Evolutionary conservation across 2,888 invertebrate species (phyloP).

Genomic region (Torymus auratus): DNA sequence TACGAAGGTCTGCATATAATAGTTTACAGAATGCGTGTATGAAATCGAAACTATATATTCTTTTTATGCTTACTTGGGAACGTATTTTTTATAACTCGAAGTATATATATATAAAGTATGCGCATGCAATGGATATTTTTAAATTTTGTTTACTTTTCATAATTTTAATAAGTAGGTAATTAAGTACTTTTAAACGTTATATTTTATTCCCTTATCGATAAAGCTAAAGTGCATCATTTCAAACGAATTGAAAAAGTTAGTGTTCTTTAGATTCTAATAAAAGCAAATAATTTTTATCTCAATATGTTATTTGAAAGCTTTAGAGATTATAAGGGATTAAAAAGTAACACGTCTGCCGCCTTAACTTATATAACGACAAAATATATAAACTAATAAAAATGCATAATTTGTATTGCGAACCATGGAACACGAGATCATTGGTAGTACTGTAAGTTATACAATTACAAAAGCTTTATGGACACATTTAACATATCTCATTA

Average conservation of each 20-base stretch:
- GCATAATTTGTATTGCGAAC: constrained; percentile 38
- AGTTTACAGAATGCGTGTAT: not conserved
- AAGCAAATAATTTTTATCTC: too few relatives aligned
- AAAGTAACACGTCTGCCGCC: not conserved
- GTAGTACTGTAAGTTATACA: constrained; percentile 28
- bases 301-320: too few relatives aligned
- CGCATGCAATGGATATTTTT: not conserved
- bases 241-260: too few relatives aligned
- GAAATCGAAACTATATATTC: not conserved
- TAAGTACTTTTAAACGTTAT: too few relatives aligned
- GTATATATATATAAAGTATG: too few relatives aligned
- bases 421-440: constrained; percentile 8
- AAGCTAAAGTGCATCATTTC: too few relatives aligned
- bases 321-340: constrained; percentile 10
- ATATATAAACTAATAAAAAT: constrained; percentile 15
- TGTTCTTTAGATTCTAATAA: too few relatives aligned
- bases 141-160: constrained; percentile 20
- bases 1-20: not conserved
- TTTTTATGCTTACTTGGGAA: not conserved
- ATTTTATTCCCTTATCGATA: too few relatives aligned
- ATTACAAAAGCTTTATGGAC: not conserved
- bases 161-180: not conserved
- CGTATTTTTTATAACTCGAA: too few relatives aligned
- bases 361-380: constrained; percentile 10
- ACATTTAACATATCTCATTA: constrained; percentile 16